A percentile compares a stretch with the other conserved stretches of the same genome.
Evolutionary conservation across 2,113 vertebrate genomes (phyloP).

Genomic region (Colistium nudipinnis): DNA sequence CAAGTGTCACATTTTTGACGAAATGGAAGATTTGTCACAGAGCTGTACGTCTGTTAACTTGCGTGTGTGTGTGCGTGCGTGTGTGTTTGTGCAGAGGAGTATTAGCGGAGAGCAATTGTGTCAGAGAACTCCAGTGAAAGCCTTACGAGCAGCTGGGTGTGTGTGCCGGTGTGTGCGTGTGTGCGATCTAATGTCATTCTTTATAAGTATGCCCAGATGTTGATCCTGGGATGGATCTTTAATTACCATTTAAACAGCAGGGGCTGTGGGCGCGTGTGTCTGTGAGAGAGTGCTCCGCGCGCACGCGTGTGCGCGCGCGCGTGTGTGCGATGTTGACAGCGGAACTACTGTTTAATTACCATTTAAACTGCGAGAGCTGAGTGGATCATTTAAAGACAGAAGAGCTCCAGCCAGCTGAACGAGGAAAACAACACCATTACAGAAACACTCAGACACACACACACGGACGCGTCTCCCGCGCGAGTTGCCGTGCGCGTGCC

Average conservation of each 20-base stretch:
- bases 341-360: constrained; percentile 98
- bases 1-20: neutral
- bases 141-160: constrained; percentile 25
- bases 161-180: constrained; percentile 14
- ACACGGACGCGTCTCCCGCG: too few species aligned
- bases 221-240: constrained; percentile 95
- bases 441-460: constrained; percentile 33
- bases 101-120: constrained; percentile 8
- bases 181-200: constrained; percentile 68
- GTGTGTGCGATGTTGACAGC: constrained; percentile 87
- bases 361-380: constrained; percentile 98
- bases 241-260: constrained; percentile 92
- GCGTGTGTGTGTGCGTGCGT: constrained; percentile 1
- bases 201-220: constrained; percentile 98
- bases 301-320: constrained; percentile 13
- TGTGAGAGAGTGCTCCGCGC: constrained; percentile 15
- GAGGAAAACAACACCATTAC: constrained; percentile 74
- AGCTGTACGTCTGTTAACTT: constrained; percentile 7
- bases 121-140: constrained; percentile 18
- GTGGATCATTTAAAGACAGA: constrained; percentile 92
- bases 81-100: constrained; percentile 1
- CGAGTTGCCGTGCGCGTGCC: too few species aligned
- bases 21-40: neutral
- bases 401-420: constrained; percentile 92
- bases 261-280: constrained; percentile 44